Conservation (phyloP, 2,888 invertebrate genomes). For the Diarsia rubi region DNA sequence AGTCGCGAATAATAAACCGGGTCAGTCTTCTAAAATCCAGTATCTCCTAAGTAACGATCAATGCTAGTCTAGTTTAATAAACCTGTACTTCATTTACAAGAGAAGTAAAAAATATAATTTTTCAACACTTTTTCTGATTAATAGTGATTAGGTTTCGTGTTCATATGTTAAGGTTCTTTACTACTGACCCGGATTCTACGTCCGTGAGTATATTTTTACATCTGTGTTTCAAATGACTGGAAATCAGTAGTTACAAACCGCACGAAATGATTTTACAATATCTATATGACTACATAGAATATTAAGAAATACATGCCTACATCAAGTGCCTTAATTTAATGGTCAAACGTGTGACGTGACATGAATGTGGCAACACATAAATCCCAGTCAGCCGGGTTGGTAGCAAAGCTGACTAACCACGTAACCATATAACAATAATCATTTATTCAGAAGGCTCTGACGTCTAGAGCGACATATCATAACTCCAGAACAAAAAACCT, state of each 20-base stretch:
- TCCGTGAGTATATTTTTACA: background rate
- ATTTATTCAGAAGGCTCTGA: conserved; percentile 16
- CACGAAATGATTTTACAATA: background rate
- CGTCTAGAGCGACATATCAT: conserved; percentile 8
- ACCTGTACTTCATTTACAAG: background rate
- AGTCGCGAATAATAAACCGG: background rate
- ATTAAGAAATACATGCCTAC: background rate
- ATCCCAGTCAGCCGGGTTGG: too few relatives aligned
- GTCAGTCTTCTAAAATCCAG: background rate
- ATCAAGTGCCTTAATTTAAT: background rate
- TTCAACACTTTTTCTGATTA: background rate
- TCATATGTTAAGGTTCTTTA: background rate
- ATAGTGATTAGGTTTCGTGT: background rate
- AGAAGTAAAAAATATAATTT: background rate
- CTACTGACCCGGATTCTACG: conserved; percentile 2
- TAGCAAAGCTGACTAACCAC: too few relatives aligned
- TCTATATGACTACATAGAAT: background rate
- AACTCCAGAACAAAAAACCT: conserved; percentile 12
- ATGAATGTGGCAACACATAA: background rate
- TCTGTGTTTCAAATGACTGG: background rate
- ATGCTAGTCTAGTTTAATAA: too few relatives aligned
- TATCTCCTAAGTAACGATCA: background rate
- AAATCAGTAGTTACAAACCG: conserved; percentile 1
- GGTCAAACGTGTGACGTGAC: background rate
- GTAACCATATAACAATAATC: background rate